Evolutionary conservation across 2,797 vertebrate genomes (phyloP).

Genomic region (Ceyx erithaca): DNA sequence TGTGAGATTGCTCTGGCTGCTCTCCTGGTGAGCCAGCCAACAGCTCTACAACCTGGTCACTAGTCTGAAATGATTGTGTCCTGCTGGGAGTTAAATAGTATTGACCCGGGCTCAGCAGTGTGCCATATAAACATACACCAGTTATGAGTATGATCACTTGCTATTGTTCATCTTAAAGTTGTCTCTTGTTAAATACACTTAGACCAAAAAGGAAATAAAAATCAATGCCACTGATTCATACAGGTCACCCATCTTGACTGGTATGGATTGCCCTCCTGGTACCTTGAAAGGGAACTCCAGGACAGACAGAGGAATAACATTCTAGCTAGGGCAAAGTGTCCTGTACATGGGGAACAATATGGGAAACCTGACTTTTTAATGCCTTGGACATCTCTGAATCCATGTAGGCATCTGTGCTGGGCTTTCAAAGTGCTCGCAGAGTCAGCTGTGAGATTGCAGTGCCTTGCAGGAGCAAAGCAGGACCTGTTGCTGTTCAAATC

Average conservation of each 20-base stretch:
- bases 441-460: constrained; percentile 13
- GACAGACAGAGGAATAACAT: neutral
- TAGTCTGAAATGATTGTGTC: neutral
- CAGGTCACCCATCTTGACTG: neutral
- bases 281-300: neutral
- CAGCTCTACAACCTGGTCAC: neutral
- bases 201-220: neutral
- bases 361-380: neutral
- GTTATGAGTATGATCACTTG: neutral
- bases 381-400: neutral
- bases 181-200: neutral
- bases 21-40: neutral
- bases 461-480: neutral
- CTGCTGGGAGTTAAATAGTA: neutral
- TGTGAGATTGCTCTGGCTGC: neutral
- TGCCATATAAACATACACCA: neutral
- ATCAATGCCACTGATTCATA: neutral
- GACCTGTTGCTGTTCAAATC: constrained; percentile 32
- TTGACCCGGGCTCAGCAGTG: neutral
- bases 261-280: accelerated
- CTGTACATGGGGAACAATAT: neutral
- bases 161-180: neutral
- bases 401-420: neutral
- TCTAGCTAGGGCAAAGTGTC: neutral
- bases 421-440: neutral